A percentile compares a stretch with the other conserved stretches of the same genome.
Evolutionary conservation across 1,140 invertebrate species (phyloP).

Genomic region (Coenobita brevimanus): DNA sequence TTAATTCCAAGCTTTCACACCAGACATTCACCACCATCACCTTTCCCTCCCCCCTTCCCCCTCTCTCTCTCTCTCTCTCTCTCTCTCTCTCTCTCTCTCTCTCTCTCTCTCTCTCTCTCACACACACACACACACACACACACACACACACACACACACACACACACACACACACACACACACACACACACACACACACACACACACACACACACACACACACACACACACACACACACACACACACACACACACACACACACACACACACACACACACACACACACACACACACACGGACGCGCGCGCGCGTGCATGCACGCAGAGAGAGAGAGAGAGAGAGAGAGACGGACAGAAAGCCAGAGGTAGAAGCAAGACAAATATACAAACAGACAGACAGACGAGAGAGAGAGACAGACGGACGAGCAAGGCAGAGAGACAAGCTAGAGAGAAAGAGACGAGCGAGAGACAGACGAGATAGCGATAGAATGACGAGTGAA

Average conservation of each 20-base stretch:
- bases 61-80: background rate
- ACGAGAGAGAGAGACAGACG: no score
- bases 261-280: conserved; percentile 35
- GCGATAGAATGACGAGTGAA: no score
- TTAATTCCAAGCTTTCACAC: no score
- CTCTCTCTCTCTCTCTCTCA: background rate
- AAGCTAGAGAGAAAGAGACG: no score
- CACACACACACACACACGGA: no score
- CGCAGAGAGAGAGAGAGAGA: no score
- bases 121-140: background rate
- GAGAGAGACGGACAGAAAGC: no score
- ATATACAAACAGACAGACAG: no score
- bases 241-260: background rate
- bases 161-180: conserved; percentile 4
- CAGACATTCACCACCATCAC: background rate
- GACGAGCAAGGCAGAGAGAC: no score
- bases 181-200: conserved; percentile 9
- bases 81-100: conserved; percentile 21
- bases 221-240: conserved; percentile 25
- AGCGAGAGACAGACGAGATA: no score
- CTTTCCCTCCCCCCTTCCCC: background rate
- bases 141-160: background rate
- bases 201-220: conserved; percentile 11
- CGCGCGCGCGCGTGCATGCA: no score
- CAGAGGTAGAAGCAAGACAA: no score